phyloP scores from a whole-genome alignment of 2,888 invertebrate genomes.

The Clivina fossor region DNA sequence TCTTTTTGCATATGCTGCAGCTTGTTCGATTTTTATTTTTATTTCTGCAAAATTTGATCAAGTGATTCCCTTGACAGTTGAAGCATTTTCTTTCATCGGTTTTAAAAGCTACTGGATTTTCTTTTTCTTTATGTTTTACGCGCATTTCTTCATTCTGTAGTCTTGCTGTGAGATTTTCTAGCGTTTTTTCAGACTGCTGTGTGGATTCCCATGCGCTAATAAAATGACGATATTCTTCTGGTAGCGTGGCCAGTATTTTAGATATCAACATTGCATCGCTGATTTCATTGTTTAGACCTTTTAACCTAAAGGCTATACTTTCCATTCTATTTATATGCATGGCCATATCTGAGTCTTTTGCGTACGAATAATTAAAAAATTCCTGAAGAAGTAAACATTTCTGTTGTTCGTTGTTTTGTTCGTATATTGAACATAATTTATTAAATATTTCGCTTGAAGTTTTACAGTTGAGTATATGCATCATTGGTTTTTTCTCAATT shows the following conservation, averaged over 20 bases:
- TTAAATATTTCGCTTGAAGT: slow-evolving; percentile 26
- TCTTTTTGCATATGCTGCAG: no score
- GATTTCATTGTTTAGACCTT: slow-evolving; percentile 16
- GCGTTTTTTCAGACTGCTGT: no score
- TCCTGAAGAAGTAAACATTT: slow-evolving; percentile 34
- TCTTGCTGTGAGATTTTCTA: no score
- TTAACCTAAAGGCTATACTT: slow-evolving; percentile 32
- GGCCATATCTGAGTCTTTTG: slow-evolving; percentile 28
- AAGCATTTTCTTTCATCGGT: no score
- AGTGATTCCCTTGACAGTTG: no score
- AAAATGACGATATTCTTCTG: slow-evolving; percentile 13
- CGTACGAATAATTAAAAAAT: slow-evolving; percentile 31
- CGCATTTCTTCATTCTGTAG: no score
- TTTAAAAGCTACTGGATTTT: no score
- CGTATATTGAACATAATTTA: slow-evolving; percentile 25
- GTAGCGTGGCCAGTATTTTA: slow-evolving; percentile 17
- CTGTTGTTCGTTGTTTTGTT: slow-evolving; percentile 30
- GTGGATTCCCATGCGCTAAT: slow-evolving; percentile 14
- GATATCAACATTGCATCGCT: slow-evolving; percentile 21
- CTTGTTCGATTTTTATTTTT: no score
- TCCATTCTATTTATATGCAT: slow-evolving; percentile 30
- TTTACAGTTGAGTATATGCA: slow-evolving; percentile 33
- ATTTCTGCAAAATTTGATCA: no score
- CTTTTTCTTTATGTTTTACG: no score
- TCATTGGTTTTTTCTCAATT: no score